Percentiles rank a stretch among this genome's conserved stretches.
These are phyloP conservation scores for Phocides pigmalion DNA, from an alignment of 1,140 invertebrate genomes.

Conservation along the genomic window DNA sequence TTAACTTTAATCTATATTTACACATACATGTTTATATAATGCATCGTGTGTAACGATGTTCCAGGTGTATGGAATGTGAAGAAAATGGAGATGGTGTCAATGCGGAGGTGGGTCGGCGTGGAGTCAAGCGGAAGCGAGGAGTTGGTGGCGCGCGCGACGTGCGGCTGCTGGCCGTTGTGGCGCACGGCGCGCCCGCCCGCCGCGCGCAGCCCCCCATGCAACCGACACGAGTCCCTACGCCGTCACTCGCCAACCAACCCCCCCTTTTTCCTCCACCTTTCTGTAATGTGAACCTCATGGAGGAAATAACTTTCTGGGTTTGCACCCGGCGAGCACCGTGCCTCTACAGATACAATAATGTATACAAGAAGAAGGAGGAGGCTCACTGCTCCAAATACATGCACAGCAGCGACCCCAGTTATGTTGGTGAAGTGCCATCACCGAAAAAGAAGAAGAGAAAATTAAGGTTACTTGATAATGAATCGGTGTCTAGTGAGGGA, in stretches of 20 bases:
- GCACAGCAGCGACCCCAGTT: slow-evolving; percentile 47
- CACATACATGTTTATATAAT: no score
- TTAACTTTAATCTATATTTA: no score
- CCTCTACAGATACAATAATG: slow-evolving; percentile 68
- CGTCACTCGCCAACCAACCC: background rate
- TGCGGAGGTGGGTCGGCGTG: slow-evolving; percentile 38
- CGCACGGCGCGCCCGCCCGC: slow-evolving; percentile 43
- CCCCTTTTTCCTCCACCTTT: slow-evolving; percentile 26
- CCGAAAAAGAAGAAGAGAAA: slow-evolving; percentile 70
- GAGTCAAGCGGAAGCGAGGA: slow-evolving; percentile 48
- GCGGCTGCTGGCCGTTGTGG: slow-evolving; percentile 47
- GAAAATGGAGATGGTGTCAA: slow-evolving; percentile 55
- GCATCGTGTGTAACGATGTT: slow-evolving; percentile 38
- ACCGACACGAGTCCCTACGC: background rate
- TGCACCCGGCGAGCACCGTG: slow-evolving; percentile 71
- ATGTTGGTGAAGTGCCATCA: slow-evolving; percentile 48
- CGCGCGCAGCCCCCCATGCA: slow-evolving; percentile 32
- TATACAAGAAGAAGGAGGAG: slow-evolving; percentile 61
- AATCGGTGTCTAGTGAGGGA: slow-evolving; percentile 58
- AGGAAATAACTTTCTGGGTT: slow-evolving; percentile 76
- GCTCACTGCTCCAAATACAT: slow-evolving; percentile 57
- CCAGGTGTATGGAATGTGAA: slow-evolving; percentile 72
- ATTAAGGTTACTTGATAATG: slow-evolving; percentile 59
- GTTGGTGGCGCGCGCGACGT: slow-evolving; percentile 36
- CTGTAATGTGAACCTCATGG: slow-evolving; percentile 69